These are phyloP conservation scores for Ametastegia equiseti DNA, from an alignment of 2,888 invertebrate species.

Conservation along the genomic window DNA sequence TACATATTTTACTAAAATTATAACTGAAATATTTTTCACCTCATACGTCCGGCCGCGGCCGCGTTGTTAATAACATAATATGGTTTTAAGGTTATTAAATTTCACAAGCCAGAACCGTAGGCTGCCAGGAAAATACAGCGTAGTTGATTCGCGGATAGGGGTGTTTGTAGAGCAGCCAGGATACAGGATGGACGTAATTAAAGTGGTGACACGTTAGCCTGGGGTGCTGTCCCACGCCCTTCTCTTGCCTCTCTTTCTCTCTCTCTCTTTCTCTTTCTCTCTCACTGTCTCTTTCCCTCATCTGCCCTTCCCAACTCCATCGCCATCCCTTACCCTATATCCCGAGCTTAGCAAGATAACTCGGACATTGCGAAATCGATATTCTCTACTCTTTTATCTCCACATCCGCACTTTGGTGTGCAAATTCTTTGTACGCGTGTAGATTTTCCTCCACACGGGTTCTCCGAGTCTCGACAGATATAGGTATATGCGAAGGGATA, in stretches of 20 bases:
- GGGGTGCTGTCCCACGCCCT: constrained; percentile 67
- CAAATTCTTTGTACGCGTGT: background rate
- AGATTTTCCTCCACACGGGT: background rate
- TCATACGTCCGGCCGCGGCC: background rate
- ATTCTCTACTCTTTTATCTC: constrained; percentile 58
- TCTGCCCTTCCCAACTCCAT: constrained; percentile 63
- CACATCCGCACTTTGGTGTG: background rate
- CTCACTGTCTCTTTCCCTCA: constrained; percentile 63
- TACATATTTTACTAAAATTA: background rate
- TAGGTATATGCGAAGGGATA: background rate
- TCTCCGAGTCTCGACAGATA: background rate
- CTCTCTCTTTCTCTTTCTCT: constrained; percentile 60
- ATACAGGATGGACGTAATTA: constrained; percentile 72
- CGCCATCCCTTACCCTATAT: constrained; percentile 58
- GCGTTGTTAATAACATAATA: constrained; percentile 40
- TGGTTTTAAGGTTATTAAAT: constrained; percentile 45
- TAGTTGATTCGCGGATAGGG: constrained; percentile 53
- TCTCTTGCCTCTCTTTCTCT: constrained; percentile 64
- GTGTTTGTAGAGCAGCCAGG: constrained; percentile 52
- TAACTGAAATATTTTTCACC: constrained; percentile 19
- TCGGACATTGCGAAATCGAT: constrained; percentile 72
- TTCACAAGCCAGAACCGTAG: constrained; percentile 38
- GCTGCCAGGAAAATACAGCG: constrained; percentile 43
- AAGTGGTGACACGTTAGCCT: constrained; percentile 73
- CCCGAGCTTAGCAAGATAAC: constrained; percentile 63